Base-by-base conservation (phyloP, 2,888 invertebrate genomes). In the Tortrix viridana region DNA sequence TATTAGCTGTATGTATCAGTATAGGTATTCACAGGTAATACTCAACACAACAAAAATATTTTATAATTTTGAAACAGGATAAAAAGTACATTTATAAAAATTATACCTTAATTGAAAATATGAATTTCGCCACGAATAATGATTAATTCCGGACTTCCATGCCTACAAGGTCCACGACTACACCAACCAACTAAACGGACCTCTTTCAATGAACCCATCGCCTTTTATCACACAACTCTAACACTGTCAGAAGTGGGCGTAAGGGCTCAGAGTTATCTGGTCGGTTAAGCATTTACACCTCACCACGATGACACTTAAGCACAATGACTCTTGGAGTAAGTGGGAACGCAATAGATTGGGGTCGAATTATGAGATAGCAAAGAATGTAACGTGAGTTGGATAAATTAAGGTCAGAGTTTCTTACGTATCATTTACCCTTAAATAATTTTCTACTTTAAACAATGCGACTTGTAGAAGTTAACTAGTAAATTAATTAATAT, bases 221-320 rank as follows among this genome's bases (percentile, higher is more conserved):
- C 62, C 73, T 72, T 71, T 66, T 58, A 60, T 66, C 41, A 54
- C 70, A 72, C 71, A 71, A 71, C 60, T 32, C 46, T 26, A 19
- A 19, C 16, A 55, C 23, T 26, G 14, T 18, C 22, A 12, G 5
- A 14, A 26, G 26, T 58, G 50, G 62, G 49, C 37, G 55, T 12
- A 48, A 57, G 2, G 23, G 71, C 18, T 67, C 72, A 49, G 12
- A 16, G 14, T 67, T 57, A 18, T 60, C 54, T 71, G 73, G 74
- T 61, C 69, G 54, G 55, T 67, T 62, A 69, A 71, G 67, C 77
- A 74, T 78, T 77, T 77, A 76, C 74, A 71, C 69, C 66, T 68
- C 67, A 68, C 71, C 72, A 67, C 50, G 70, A 69, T 69, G 73
- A 70, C 73, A 68, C 75, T 79, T 70, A 63, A 74, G 68, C 71